These are phyloP conservation scores for Hesperia comma DNA, from an alignment of 2,888 invertebrate genomes.

Conservation along the genomic window DNA sequence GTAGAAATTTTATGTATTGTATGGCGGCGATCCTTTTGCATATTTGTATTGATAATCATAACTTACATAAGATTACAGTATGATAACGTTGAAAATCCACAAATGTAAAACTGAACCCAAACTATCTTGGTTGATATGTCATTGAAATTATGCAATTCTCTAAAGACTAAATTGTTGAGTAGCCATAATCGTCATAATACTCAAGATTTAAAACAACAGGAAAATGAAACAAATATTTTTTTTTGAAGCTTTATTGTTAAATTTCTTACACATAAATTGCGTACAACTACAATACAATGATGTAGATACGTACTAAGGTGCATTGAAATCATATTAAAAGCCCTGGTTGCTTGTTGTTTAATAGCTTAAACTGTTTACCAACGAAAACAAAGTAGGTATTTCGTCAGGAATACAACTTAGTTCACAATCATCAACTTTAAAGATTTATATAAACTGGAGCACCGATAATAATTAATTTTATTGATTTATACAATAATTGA, in stretches of 20 bases:
- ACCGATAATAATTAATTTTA: too few species aligned
- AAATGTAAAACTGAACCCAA: neutral
- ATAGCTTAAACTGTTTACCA: constrained; percentile 3
- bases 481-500: too few species aligned
- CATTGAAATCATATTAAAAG: constrained; percentile 18
- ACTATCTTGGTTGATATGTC: neutral
- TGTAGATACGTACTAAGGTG: constrained; percentile 31
- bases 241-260: constrained; percentile 64
- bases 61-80: too few species aligned
- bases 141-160: too few species aligned
- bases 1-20: neutral
- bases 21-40: neutral
- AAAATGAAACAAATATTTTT: constrained; percentile 15
- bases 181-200: too few species aligned
- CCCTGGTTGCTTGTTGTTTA: neutral
- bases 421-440: too few species aligned
- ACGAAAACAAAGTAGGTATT: too few species aligned
- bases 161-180: too few species aligned
- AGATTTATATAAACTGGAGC: too few species aligned
- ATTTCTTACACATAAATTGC: constrained; percentile 49
- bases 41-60: neutral
- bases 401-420: too few species aligned
- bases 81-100: too few species aligned
- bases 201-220: too few species aligned
- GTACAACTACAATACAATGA: constrained; percentile 37